Conservation (phyloP, 2,797 vertebrate species). For the Coregonus sp. region DNA sequence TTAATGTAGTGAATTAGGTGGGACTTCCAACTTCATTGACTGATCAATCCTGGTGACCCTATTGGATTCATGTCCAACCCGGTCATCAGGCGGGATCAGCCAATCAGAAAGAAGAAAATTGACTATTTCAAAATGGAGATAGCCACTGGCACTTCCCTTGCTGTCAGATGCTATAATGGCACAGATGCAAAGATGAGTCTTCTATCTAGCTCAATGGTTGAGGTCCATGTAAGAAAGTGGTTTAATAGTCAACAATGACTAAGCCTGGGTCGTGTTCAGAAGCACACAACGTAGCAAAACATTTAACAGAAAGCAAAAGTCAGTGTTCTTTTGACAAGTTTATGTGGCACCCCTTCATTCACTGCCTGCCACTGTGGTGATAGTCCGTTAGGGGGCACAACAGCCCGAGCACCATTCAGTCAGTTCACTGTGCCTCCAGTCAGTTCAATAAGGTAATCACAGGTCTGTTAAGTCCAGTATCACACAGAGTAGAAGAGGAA, state of each 20-base stretch:
- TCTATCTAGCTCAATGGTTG: neutral
- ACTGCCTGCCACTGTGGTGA: constrained; percentile 15
- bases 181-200: too few relatives aligned
- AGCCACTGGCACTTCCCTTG: too few relatives aligned
- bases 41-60: too few relatives aligned
- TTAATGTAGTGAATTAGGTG: too few relatives aligned
- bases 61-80: too few relatives aligned
- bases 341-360: neutral
- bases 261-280: neutral
- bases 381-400: constrained; percentile 16
- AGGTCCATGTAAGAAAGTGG: constrained; percentile 23
- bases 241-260: neutral
- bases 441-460: constrained; percentile 23
- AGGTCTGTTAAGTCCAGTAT: constrained; percentile 18
- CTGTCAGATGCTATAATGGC: too few relatives aligned
- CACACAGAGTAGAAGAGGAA: constrained; percentile 29
- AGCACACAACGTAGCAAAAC: neutral
- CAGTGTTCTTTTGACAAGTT: constrained; percentile 1
- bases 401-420: constrained; percentile 27
- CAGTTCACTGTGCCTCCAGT: constrained; percentile 25
- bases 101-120: too few relatives aligned
- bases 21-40: too few relatives aligned
- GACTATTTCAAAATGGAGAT: too few relatives aligned
- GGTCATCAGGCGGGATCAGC: too few relatives aligned
- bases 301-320: neutral